Conservation (phyloP, 2,888 invertebrate genomes). For the Falcaria lacertinaria region DNA sequence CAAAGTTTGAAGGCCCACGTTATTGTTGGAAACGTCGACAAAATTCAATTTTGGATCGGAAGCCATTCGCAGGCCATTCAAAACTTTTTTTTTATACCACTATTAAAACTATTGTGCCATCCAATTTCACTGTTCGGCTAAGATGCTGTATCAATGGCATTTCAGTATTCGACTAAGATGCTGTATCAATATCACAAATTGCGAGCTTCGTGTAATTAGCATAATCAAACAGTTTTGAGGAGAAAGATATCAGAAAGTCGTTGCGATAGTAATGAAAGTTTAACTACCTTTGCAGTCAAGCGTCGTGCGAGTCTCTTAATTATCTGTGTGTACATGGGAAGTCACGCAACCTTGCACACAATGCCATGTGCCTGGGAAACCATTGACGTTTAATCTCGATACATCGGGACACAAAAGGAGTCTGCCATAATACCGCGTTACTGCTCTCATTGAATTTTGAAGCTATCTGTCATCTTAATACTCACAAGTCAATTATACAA, state of each 20-base stretch:
- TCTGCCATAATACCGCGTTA: slow-evolving; percentile 1
- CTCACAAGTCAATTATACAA: neutral
- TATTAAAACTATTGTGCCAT: too few species aligned
- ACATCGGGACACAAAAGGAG: slow-evolving; percentile 3
- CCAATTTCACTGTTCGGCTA: too few species aligned
- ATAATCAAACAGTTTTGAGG: too few species aligned
- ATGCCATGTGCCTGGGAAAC: slow-evolving; percentile 19
- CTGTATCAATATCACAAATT: too few species aligned
- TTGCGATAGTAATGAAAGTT: slow-evolving; percentile 6
- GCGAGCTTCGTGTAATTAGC: too few species aligned
- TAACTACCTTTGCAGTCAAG: slow-evolving; percentile 5
- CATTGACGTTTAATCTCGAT: slow-evolving; percentile 5
- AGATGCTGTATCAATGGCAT: too few species aligned
- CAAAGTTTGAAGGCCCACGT: too few species aligned
- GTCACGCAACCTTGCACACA: slow-evolving; percentile 21
- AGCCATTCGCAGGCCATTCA: too few species aligned
- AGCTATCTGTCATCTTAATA: neutral
- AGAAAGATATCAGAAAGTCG: neutral
- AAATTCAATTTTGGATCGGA: too few species aligned
- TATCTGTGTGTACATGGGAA: slow-evolving; percentile 21
- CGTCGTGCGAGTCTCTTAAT: slow-evolving; percentile 6
- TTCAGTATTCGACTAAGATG: too few species aligned
- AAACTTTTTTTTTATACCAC: too few species aligned
- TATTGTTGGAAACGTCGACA: too few species aligned
- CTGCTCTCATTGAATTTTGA: neutral